Evolutionary conservation across 2,888 invertebrate species (phyloP).

Genomic region (Nesidiocoris tenuis): DNA sequence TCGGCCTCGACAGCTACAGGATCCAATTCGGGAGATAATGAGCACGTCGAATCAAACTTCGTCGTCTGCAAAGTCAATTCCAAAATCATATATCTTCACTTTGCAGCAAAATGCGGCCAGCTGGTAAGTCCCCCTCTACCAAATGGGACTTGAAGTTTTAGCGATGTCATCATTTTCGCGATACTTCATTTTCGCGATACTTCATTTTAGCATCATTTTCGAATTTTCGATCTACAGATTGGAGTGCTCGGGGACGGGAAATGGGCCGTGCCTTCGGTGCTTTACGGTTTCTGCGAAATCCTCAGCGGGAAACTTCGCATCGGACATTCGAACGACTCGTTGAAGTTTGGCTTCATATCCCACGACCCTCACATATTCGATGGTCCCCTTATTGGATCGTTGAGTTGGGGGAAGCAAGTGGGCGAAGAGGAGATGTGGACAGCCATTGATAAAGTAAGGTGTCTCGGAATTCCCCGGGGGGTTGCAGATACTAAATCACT

Average conservation of each 20-base stretch:
- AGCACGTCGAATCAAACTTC: conserved; percentile 16
- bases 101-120: conserved; percentile 5
- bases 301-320: conserved; percentile 14
- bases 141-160: too few relatives aligned
- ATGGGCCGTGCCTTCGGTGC: background rate
- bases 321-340: background rate
- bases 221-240: conserved; percentile 1
- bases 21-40: too few relatives aligned
- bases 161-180: too few relatives aligned
- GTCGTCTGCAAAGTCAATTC: conserved; percentile 10
- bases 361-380: conserved; percentile 28
- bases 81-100: conserved; percentile 17
- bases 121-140: conserved; percentile 19
- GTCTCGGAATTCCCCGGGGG: too few relatives aligned
- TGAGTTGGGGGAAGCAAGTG: background rate
- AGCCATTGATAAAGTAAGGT: conserved; percentile 7
- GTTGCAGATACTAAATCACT: too few relatives aligned
- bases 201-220: too few relatives aligned
- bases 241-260: conserved; percentile 27
- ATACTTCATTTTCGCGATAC: too few relatives aligned
- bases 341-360: conserved; percentile 11
- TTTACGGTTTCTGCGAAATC: conserved; percentile 18
- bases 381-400: conserved; percentile 3
- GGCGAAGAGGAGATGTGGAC: background rate
- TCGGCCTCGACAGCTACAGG: background rate